These are phyloP conservation scores for Anoplolepis gracilipes DNA, from an alignment of 1,140 invertebrate species.

Conservation along the genomic window DNA sequence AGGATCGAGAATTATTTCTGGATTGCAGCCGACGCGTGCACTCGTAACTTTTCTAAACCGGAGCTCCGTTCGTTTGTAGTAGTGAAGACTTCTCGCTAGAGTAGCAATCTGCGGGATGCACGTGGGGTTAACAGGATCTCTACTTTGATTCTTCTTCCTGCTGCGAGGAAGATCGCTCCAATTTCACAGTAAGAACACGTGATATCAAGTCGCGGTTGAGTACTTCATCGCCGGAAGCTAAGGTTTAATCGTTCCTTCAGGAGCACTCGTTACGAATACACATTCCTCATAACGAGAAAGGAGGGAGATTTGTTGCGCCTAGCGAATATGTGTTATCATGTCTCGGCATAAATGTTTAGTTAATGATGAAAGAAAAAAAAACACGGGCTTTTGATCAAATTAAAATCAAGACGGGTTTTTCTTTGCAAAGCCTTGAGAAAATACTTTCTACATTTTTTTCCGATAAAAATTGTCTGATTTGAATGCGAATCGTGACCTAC, in stretches of 20 bases:
- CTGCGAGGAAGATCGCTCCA: conserved; percentile 61
- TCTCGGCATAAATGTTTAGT: conserved; percentile 28
- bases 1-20: conserved; percentile 42
- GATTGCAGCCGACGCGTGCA: conserved; percentile 51
- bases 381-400: neutral
- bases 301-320: conserved; percentile 49
- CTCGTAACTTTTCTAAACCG: conserved; percentile 42
- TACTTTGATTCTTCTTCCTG: conserved; percentile 59
- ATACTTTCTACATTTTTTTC: neutral
- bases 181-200: conserved; percentile 64
- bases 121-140: conserved; percentile 62
- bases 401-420: neutral
- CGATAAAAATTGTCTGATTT: neutral
- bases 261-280: conserved; percentile 55
- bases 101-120: conserved; percentile 62
- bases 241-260: conserved; percentile 60
- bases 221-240: conserved; percentile 19
- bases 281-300: conserved; percentile 46
- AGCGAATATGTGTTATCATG: conserved; percentile 54
- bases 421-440: neutral
- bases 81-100: conserved; percentile 12
- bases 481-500: neutral
- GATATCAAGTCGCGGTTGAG: conserved; percentile 63
- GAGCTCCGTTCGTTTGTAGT: neutral
- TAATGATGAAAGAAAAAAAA: too few relatives aligned